Base-by-base conservation (phyloP, 2,888 invertebrate species). In the Villa cingulata region DNA sequence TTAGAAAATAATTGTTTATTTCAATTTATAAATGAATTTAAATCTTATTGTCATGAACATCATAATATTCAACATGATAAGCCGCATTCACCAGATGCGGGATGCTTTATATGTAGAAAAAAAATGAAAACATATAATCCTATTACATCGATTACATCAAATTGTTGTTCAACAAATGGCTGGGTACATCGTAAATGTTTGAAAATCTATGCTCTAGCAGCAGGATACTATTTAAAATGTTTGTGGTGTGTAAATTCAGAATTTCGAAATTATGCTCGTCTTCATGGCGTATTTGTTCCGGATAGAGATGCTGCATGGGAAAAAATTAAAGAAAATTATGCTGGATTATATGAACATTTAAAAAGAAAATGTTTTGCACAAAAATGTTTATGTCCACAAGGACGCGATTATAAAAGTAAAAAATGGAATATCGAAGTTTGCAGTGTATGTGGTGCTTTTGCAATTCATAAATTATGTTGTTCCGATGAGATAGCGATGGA, bases 291-390 rank as follows among this genome's bases (percentile, higher is more conserved):
- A 1, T 67, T 60, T 50, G 67, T 64, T 23, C 64, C 62, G 19
- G 68, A 55, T 66, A 83, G 85, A 54, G 89, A 89, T 62, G 89
- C 89, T 0, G 74, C 80, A 0, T 90, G 89, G 89, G 89, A 90
- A 61, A 54, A 38, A 2, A 62, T 79, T n/a, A 78, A 73, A 48
- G 80, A 81, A 15, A 86, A 86, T 0, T 89, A 77, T 62, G 70
- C 75, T 0, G 87, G 86, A 41, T 74, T 87, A 42, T 72, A 81
- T 46, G 74, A 77, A 47, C 65, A 78, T 1, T 65, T 79, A 1
- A 74, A 78, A 2, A 60, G 74, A 7, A 59, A 62, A 0, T 90
- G 89, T 57, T 76, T 78, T 51, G 75, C 78, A 1, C 45, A 55
- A 0, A 55, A 53, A 0, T 89, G 89, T 59, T 36, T 62, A 0